These are phyloP conservation scores for Pammene fasciana DNA, from an alignment of 2,888 invertebrate genomes.

Conservation along the genomic window DNA sequence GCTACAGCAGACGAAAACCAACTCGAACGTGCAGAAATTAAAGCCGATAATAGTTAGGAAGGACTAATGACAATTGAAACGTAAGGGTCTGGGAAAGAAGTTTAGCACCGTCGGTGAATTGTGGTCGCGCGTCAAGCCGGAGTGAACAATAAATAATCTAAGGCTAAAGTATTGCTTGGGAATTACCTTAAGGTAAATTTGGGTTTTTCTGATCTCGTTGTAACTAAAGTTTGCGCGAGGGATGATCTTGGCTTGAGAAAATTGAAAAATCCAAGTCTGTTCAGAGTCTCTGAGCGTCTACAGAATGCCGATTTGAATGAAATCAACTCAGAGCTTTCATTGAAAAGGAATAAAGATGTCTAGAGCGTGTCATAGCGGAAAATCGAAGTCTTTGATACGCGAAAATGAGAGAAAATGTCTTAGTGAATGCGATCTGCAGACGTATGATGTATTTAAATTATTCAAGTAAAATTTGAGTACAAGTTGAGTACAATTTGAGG, in stretches of 20 bases:
- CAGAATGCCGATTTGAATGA: conserved; percentile 27
- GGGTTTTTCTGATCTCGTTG: conserved; percentile 18
- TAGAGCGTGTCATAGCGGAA: conserved; percentile 8
- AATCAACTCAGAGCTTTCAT: conserved; percentile 23
- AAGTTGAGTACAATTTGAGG: too few relatives aligned
- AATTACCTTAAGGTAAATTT: conserved; percentile 25
- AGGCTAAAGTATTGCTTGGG: conserved; percentile 29
- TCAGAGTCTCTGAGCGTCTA: conserved; percentile 10
- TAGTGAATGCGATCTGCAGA: not conserved
- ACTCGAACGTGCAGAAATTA: conserved; percentile 51
- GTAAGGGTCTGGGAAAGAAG: conserved; percentile 49
- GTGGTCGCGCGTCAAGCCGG: conserved; percentile 64
- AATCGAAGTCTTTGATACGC: conserved; percentile 12
- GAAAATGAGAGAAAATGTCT: not conserved
- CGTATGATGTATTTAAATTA: not conserved
- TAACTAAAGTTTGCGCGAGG: conserved; percentile 21
- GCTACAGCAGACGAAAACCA: conserved; percentile 50
- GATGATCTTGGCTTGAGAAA: conserved; percentile 20
- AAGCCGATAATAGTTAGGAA: conserved; percentile 51
- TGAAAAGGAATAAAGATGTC: conserved; percentile 28
- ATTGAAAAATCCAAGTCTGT: conserved; percentile 17
- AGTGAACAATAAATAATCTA: conserved; percentile 52
- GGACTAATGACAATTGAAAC: conserved; percentile 63
- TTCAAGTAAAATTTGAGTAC: too few relatives aligned
- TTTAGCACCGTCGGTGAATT: conserved; percentile 50